phyloP scores from a whole-genome alignment of 2,888 invertebrate genomes.

The Acleris cristana region DNA sequence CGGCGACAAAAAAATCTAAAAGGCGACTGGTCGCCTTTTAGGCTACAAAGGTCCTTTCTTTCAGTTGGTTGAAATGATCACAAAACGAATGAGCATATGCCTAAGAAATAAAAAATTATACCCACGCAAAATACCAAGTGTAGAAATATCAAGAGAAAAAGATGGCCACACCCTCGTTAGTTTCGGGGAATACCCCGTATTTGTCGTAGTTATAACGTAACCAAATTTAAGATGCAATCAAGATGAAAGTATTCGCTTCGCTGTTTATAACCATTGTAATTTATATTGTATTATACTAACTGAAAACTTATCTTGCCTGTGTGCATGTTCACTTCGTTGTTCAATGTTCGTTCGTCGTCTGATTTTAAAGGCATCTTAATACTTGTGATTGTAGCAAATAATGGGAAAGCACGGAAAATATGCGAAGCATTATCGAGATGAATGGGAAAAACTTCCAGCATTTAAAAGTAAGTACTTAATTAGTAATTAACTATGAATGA shows the following conservation, averaged over 20 bases:
- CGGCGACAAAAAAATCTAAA: constrained; percentile 32
- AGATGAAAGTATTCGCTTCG: constrained; percentile 19
- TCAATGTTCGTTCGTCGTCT: constrained; percentile 16
- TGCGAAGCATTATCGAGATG: neutral
- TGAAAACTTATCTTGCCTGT: no score
- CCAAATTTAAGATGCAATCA: constrained; percentile 27
- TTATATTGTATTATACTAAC: no score
- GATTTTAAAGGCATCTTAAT: constrained; percentile 7
- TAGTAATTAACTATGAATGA: no score
- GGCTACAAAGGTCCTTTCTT: constrained; percentile 2
- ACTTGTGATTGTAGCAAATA: constrained; percentile 10
- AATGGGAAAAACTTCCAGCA: constrained; percentile 18
- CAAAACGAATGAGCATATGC: constrained; percentile 1
- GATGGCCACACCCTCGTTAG: constrained; percentile 13
- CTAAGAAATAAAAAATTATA: constrained; percentile 6
- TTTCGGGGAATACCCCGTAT: constrained; percentile 23
- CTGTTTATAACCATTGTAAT: constrained; percentile 28
- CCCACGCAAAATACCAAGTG: constrained; percentile 4
- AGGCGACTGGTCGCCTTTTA: constrained; percentile 25
- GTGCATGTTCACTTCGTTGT: no score
- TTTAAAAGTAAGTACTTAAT: constrained; percentile 26
- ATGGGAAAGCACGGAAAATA: constrained; percentile 5
- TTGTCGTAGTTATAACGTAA: constrained; percentile 27
- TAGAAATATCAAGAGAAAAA: constrained; percentile 12
- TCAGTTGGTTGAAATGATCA: constrained; percentile 5